These are phyloP conservation scores for Argya squamiceps DNA, from an alignment of 2,797 vertebrate genomes.

Conservation along the genomic window DNA sequence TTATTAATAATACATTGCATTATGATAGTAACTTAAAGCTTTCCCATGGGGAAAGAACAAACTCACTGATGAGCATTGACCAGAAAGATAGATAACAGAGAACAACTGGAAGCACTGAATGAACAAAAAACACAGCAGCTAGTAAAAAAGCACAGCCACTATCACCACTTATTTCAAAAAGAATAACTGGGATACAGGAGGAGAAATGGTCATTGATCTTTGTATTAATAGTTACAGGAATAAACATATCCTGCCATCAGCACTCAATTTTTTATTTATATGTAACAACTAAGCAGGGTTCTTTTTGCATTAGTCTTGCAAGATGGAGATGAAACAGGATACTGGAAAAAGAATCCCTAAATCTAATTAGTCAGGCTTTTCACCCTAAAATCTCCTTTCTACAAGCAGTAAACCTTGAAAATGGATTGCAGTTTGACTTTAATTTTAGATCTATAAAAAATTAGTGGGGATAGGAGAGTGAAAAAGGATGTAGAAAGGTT, in stretches of 20 bases:
- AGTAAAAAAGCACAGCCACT: neutral
- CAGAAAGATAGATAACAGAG: neutral
- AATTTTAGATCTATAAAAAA: neutral
- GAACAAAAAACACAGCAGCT: neutral
- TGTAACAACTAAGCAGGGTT: neutral
- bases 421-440: neutral
- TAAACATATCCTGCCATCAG: neutral
- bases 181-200: neutral
- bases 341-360: neutral
- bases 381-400: neutral
- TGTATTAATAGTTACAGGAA: neutral
- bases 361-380: neutral
- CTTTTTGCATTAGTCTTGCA: neutral
- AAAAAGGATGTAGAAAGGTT: neutral
- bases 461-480: accelerated
- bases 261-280: neutral
- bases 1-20: neutral
- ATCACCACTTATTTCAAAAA: neutral
- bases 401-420: neutral
- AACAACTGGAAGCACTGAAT: neutral
- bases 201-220: neutral
- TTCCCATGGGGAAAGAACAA: neutral
- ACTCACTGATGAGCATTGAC: accelerated
- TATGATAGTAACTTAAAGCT: neutral
- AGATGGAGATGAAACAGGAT: neutral